These are phyloP conservation scores for Drosophila limbata DNA, from an alignment of 2,888 invertebrate species.

Conservation along the genomic window DNA sequence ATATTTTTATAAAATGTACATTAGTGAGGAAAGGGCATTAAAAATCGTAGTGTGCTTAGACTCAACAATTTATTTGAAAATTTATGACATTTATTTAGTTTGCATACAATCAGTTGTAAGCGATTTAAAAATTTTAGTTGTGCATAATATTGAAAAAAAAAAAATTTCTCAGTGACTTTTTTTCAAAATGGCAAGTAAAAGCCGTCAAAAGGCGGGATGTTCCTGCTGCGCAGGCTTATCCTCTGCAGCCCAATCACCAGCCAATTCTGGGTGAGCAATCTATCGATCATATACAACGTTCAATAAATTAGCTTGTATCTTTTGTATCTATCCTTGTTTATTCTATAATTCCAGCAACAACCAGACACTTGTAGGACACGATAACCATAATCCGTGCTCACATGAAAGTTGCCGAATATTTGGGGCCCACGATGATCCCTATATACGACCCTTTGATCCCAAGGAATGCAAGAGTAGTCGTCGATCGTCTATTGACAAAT, in stretches of 20 bases:
- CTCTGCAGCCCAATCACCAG: not conserved
- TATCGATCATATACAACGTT: not conserved
- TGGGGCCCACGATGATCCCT: constrained; percentile 66
- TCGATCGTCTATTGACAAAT: constrained; percentile 46
- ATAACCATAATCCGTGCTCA: constrained; percentile 56
- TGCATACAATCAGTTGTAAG: not conserved
- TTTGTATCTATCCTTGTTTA: not conserved
- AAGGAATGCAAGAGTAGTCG: constrained; percentile 46
- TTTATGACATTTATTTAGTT: constrained; percentile 11
- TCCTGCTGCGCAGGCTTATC: constrained; percentile 22
- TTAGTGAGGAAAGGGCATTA: too few relatives aligned
- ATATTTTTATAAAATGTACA: too few relatives aligned
- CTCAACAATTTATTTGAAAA: not conserved
- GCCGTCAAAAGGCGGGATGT: constrained; percentile 37
- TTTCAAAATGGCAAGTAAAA: constrained; percentile 25
- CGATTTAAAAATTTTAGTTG: constrained; percentile 16
- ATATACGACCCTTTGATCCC: constrained; percentile 47
- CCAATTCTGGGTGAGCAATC: constrained; percentile 27
- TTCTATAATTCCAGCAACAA: constrained; percentile 5
- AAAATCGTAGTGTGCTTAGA: constrained; percentile 6
- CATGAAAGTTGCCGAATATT: constrained; percentile 61
- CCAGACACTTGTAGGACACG: constrained; percentile 18
- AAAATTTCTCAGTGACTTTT: constrained; percentile 8
- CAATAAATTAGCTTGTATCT: not conserved
- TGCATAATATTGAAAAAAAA: constrained; percentile 7